Percentiles rank a stretch among this genome's conserved stretches.
Conservation (phyloP, 2,797 vertebrate genomes). For the Poecilia picta region DNA sequence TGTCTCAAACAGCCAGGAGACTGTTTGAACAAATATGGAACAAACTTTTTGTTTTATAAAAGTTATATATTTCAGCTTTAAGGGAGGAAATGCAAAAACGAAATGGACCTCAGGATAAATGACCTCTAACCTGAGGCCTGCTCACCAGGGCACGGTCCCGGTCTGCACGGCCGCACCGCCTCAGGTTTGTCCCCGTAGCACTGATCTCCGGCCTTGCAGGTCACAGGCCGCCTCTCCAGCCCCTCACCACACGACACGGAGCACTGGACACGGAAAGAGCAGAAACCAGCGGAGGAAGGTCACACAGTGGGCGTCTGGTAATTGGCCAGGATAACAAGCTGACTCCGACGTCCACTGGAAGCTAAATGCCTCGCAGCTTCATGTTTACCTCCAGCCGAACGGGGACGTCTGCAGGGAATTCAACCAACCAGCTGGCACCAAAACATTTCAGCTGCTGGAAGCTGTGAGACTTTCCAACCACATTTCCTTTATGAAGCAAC, state of each 20-base stretch:
- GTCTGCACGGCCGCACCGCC: conserved; percentile 81
- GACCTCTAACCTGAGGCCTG: not conserved
- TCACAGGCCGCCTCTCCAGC: conserved; percentile 85
- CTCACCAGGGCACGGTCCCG: conserved; percentile 87
- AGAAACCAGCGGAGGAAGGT: conserved; percentile 23
- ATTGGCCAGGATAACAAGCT: conserved; percentile 6
- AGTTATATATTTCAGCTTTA: no score
- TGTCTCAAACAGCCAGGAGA: no score
- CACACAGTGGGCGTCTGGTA: conserved; percentile 5
- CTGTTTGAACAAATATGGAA: no score
- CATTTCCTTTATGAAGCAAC: not conserved
- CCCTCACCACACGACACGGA: conserved; percentile 95
- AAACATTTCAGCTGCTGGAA: not conserved
- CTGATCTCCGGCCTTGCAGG: conserved; percentile 87
- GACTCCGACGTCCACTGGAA: not conserved
- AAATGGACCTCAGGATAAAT: not conserved
- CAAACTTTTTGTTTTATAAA: no score
- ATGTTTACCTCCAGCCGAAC: not conserved
- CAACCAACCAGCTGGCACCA: not conserved
- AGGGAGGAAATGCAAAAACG: no score
- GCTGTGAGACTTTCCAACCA: not conserved
- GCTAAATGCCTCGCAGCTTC: not conserved
- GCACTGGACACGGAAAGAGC: conserved; percentile 77
- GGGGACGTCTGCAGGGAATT: not conserved
- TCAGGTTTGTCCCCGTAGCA: conserved; percentile 90